Evolutionary conservation across 2,113 vertebrate genomes (phyloP).

Genomic region (Gadus chalcogrammus): DNA sequence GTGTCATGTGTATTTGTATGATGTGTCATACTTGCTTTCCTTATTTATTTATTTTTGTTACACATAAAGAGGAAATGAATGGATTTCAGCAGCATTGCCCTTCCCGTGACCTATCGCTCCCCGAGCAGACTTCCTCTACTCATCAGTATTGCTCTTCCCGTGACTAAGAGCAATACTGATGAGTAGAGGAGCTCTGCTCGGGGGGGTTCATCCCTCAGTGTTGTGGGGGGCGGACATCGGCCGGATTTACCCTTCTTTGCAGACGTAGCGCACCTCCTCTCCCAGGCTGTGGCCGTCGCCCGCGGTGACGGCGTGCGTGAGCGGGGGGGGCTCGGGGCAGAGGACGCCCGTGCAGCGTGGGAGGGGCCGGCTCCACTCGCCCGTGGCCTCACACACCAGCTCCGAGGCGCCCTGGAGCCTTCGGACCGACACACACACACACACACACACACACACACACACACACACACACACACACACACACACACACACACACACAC

Average conservation of each 20-base stretch:
- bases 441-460: conserved; percentile 1
- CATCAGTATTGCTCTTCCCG: too few relatives aligned
- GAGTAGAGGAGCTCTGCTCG: too few relatives aligned
- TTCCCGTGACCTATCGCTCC: too few relatives aligned
- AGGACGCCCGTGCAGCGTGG: conserved; percentile 79
- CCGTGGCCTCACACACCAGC: conserved; percentile 81
- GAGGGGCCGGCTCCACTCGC: conserved; percentile 81
- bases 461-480: conserved; percentile 3
- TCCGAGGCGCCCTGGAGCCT: conserved; percentile 86
- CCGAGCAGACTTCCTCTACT: too few relatives aligned
- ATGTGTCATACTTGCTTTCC: too few relatives aligned
- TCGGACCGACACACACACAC: conserved; percentile 33
- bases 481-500: not conserved
- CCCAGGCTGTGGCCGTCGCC: conserved; percentile 86
- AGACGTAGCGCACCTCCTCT: conserved; percentile 81
- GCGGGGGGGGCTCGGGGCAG: conserved; percentile 81
- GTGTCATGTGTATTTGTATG: too few relatives aligned
- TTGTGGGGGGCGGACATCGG: not conserved
- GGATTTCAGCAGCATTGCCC: too few relatives aligned
- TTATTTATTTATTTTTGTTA: too few relatives aligned
- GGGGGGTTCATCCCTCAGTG: too few relatives aligned
- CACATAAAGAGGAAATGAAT: too few relatives aligned
- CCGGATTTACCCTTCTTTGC: conserved; percentile 91
- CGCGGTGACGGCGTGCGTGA: conserved; percentile 76
- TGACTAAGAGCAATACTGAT: too few relatives aligned